These are phyloP conservation scores for Siniperca scherzeri DNA, from an alignment of 2,797 vertebrate species.

Conservation along the genomic window DNA sequence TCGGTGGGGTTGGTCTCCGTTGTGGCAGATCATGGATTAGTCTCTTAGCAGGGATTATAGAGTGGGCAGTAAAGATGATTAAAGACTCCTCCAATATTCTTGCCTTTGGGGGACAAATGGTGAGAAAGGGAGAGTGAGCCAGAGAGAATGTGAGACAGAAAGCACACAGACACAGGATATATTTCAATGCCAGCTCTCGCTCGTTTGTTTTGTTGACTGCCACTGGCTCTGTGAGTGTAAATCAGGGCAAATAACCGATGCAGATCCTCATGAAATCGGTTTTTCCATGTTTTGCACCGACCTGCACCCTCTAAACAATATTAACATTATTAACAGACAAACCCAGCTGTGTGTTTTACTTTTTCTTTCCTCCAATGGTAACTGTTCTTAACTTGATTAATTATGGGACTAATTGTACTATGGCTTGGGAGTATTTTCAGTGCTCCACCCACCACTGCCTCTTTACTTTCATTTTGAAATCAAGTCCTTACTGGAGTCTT, in stretches of 20 bases:
- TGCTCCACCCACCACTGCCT: not conserved
- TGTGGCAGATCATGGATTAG: slow-evolving; percentile 76
- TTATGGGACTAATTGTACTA: not conserved
- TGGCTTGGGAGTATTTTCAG: not conserved
- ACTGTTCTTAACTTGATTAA: not conserved
- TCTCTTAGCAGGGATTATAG: slow-evolving; percentile 79
- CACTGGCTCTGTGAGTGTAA: slow-evolving; percentile 39
- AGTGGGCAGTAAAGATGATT: slow-evolving; percentile 82
- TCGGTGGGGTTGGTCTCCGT: slow-evolving; percentile 53
- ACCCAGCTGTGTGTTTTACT: not conserved
- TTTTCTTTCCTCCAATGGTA: not conserved
- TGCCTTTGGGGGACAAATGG: slow-evolving; percentile 64
- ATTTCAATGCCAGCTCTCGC: slow-evolving; percentile 46
- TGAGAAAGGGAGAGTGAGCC: slow-evolving; percentile 49
- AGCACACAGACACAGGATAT: slow-evolving; percentile 46
- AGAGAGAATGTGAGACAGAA: slow-evolving; percentile 41
- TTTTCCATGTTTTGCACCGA: not conserved
- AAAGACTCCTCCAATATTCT: slow-evolving; percentile 75
- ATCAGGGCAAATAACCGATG: slow-evolving; percentile 38
- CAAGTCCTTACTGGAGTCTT: not conserved
- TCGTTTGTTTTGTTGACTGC: slow-evolving; percentile 55
- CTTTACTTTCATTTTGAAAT: not conserved
- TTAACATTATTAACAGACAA: not conserved
- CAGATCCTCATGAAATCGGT: not conserved
- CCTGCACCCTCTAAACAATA: not conserved